Percentiles rank a stretch among this genome's conserved stretches.
These are phyloP conservation scores for Nipponacmea schrenckii DNA, from an alignment of 2,888 invertebrate genomes.

Conservation along the genomic window DNA sequence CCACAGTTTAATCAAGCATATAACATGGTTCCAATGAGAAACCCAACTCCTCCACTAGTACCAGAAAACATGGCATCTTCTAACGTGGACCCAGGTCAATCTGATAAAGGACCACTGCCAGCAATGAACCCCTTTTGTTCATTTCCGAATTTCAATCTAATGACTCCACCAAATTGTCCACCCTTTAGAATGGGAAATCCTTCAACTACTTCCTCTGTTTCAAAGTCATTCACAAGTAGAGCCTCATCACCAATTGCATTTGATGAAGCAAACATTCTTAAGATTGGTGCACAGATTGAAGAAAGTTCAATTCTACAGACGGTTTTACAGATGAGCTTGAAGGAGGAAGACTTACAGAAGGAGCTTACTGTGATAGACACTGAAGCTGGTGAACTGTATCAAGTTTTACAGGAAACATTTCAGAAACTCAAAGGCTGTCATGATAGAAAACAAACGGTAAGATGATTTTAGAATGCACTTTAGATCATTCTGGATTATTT, in stretches of 20 bases:
- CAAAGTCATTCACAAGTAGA: background rate
- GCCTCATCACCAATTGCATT: background rate
- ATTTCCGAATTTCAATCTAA: background rate
- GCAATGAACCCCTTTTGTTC: background rate
- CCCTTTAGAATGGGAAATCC: background rate
- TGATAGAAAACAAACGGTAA: slow-evolving; percentile 9
- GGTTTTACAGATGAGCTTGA: slow-evolving; percentile 45
- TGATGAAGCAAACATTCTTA: background rate
- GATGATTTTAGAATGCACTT: too few species aligned
- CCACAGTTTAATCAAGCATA: too few species aligned
- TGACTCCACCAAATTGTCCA: background rate
- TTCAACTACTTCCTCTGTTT: background rate
- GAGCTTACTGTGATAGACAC: slow-evolving; percentile 37
- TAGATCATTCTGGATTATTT: too few species aligned
- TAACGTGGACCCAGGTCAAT: background rate
- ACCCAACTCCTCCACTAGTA: background rate
- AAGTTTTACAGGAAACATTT: slow-evolving; percentile 40
- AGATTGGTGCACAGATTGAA: background rate
- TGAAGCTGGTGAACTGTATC: slow-evolving; percentile 36
- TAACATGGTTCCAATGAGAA: background rate
- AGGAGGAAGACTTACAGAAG: slow-evolving; percentile 44
- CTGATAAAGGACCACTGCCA: background rate
- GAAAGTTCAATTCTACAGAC: slow-evolving; percentile 33
- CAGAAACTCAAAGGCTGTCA: slow-evolving; percentile 25
- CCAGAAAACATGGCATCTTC: slow-evolving; percentile 1